Evolutionary conservation across 2,888 invertebrate species (phyloP).

Genomic region (Lasioglossum lativentre): DNA sequence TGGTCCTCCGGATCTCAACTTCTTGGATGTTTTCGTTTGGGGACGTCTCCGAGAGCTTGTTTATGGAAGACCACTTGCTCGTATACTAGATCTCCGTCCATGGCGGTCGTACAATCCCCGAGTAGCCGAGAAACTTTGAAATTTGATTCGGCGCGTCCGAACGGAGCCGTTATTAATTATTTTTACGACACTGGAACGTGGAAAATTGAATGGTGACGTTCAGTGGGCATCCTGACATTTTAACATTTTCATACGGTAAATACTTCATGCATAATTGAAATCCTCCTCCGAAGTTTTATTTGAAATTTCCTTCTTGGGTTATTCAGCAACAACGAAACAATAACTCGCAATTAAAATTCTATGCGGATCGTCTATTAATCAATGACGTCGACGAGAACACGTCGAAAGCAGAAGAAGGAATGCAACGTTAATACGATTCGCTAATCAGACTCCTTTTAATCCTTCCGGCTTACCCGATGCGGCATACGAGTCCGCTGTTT

Average conservation of each 20-base stretch:
- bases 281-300: too few species aligned
- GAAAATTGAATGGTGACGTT: not conserved
- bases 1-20: not conserved
- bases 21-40: constrained; percentile 18
- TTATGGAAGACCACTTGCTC: constrained; percentile 6
- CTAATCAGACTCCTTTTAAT: constrained; percentile 50
- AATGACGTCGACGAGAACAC: not conserved
- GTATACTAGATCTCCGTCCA: not conserved
- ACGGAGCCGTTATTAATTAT: not conserved
- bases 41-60: not conserved
- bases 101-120: not conserved
- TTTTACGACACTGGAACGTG: not conserved
- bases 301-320: too few species aligned
- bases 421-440: constrained; percentile 40
- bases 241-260: not conserved
- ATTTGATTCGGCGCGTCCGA: not conserved
- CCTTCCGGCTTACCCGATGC: constrained; percentile 27
- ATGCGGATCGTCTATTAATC: not conserved
- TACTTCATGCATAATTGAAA: not conserved
- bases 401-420: not conserved
- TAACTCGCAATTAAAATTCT: not conserved
- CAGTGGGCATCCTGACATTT: not conserved
- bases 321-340: not conserved
- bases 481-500: constrained; percentile 10
- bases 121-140: not conserved